phyloP scores from a whole-genome alignment of 2,888 invertebrate genomes.

The Megastigmus dorsalis region DNA sequence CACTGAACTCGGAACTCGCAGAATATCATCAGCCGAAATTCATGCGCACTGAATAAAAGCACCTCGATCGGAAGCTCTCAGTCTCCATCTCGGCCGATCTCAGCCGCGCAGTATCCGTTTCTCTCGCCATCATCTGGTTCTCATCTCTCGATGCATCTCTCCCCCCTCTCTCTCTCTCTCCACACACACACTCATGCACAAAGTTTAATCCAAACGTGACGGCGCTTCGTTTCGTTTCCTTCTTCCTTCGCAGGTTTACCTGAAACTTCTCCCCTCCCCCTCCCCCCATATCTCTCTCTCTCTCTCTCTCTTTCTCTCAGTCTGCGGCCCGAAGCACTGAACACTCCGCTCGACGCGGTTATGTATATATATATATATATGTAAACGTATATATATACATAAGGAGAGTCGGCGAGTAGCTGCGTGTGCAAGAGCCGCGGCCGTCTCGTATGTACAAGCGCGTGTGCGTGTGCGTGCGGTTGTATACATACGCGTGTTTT shows the following conservation, averaged over 20 bases:
- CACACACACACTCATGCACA: neutral
- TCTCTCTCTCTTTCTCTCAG: neutral
- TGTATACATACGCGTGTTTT: conserved; percentile 19
- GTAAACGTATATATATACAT: neutral
- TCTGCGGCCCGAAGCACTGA: neutral
- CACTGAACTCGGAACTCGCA: no score
- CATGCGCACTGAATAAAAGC: no score
- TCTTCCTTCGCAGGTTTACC: conserved; percentile 55
- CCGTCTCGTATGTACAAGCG: neutral
- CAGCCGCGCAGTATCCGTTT: neutral
- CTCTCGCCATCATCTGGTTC: conserved; percentile 28
- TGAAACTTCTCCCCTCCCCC: conserved; percentile 48
- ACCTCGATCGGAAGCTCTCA: no score
- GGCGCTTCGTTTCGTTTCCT: conserved; percentile 59
- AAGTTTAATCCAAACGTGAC: conserved; percentile 35
- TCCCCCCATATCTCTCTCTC: neutral
- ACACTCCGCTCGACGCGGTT: neutral
- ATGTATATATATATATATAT: neutral
- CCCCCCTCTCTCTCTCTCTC: no score
- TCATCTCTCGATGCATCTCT: conserved; percentile 62
- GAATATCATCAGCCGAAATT: no score
- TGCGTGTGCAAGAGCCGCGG: neutral
- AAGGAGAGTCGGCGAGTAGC: no score
- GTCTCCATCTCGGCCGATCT: no score
- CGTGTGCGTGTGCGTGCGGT: conserved; percentile 47